Evolutionary conservation across 1,140 invertebrate species (phyloP), one percentile per base, ranked within the genome.

Genomic region (Brachionus rubens): DNA sequence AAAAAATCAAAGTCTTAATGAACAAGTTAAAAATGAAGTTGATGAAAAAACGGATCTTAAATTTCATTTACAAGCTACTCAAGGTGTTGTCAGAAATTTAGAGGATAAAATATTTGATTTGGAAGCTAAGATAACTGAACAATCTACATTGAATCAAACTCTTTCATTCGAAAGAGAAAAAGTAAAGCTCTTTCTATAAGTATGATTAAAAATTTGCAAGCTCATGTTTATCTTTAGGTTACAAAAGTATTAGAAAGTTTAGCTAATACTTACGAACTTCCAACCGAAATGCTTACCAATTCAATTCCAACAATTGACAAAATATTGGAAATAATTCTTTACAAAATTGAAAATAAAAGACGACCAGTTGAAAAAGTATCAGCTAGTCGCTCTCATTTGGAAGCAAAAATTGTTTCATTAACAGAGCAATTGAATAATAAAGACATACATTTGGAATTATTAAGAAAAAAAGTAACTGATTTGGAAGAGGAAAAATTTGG

Each of bases 391-490:
- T 7, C n/a, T n/a, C n/a, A n/a, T n/a, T 40, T 56, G 5, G 41
- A 75, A 33, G 28, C 24, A 40, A 75, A 56, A 72, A 50, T 77
- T 2, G 88, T 91, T 78, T 90, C 90, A 2, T 81, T 95, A 1
- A 87, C 92, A 16, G 93, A 96, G 81, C 92, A 95, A 82, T 83
- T 95, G 14, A 92, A 94, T 81, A 89, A 92, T 77, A 90, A 93
- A 80, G 93, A 96, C 82, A 87, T 96, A 3, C 93, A 96, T 82
- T 84, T 95, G 79, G 93, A 95, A 85, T 87, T 96, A 48, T 84
- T 96, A 19, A 86, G 92, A 24, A 89, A 92, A 78, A 96, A 96
- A 84, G 79, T 84, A 47, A 80, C 81, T 3, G 62, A 76, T 12
- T 59, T 85, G 10, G 84, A 85, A 75, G 83, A 72, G 16, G 50